Conservation (phyloP, 2,888 invertebrate genomes). For the Pegoplata infirma region DNA sequence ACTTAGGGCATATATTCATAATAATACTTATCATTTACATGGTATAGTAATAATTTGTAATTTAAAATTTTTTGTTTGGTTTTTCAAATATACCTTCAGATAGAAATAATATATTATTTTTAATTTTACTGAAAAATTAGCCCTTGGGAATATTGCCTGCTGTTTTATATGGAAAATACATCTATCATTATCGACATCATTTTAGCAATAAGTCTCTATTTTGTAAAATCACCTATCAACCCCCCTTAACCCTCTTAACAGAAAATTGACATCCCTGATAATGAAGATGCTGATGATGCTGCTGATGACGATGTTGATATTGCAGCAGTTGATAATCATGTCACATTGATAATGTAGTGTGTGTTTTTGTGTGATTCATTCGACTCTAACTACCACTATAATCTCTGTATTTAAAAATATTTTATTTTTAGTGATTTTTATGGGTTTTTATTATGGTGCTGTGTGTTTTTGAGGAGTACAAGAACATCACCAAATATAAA, state of each 20-base stretch:
- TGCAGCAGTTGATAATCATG: slow-evolving; percentile 25
- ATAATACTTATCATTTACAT: too few relatives aligned
- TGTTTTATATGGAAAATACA: slow-evolving; percentile 22
- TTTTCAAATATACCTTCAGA: background rate
- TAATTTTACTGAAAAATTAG: slow-evolving; percentile 24
- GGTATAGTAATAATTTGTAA: background rate
- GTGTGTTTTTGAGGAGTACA: background rate
- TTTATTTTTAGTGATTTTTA: slow-evolving; percentile 22
- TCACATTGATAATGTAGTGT: slow-evolving; percentile 42
- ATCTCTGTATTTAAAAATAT: background rate
- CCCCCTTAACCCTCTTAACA: slow-evolving; percentile 29
- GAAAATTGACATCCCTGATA: slow-evolving; percentile 19
- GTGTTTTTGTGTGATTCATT: too few relatives aligned
- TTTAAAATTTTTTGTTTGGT: background rate
- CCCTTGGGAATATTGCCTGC: slow-evolving; percentile 34
- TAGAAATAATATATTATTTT: background rate
- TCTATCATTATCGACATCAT: slow-evolving; percentile 50
- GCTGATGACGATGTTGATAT: slow-evolving; percentile 19
- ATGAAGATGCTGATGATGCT: slow-evolving; percentile 26
- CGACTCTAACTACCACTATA: slow-evolving; percentile 22
- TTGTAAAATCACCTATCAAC: slow-evolving; percentile 7
- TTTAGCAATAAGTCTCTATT: slow-evolving; percentile 10
- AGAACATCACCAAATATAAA: slow-evolving; percentile 4
- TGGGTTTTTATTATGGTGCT: too few relatives aligned
- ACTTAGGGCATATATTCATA: too few relatives aligned